phyloP scores from a whole-genome alignment of 2,797 vertebrate species.

The Sphenopsis melanotis region DNA sequence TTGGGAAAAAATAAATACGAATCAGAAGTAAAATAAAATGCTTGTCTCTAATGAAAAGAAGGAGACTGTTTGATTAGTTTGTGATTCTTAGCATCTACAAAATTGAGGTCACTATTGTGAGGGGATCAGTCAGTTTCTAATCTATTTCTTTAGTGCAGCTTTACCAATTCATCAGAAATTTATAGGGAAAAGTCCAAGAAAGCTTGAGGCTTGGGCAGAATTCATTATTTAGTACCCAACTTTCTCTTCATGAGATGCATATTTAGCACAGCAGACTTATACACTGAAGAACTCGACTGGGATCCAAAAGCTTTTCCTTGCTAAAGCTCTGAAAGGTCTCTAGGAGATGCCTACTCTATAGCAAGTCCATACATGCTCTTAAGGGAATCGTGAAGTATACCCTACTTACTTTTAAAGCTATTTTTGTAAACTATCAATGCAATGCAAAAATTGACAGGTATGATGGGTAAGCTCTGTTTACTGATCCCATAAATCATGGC shows the following conservation, averaged over 20 bases:
- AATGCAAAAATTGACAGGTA: background rate
- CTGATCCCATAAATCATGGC: background rate
- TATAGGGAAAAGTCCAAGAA: constrained; percentile 12
- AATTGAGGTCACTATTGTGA: constrained; percentile 51
- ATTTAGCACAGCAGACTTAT: background rate
- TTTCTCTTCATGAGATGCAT: constrained; percentile 23
- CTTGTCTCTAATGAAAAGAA: constrained; percentile 35
- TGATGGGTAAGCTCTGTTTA: background rate
- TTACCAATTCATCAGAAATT: constrained; percentile 41
- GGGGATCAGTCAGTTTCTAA: constrained; percentile 40
- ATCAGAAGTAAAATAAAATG: constrained; percentile 59
- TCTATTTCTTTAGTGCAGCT: constrained; percentile 39
- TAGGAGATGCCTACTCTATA: background rate
- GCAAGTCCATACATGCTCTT: background rate
- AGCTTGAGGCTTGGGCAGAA: constrained; percentile 10
- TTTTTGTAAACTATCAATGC: background rate
- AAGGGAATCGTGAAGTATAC: background rate
- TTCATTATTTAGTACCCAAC: constrained; percentile 44
- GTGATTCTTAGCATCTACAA: constrained; percentile 43
- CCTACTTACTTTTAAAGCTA: background rate
- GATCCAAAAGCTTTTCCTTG: background rate
- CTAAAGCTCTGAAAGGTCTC: background rate
- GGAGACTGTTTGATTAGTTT: constrained; percentile 15
- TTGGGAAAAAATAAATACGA: constrained; percentile 35
- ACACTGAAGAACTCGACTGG: background rate